These are phyloP conservation scores for Vanessa tameamea DNA, from an alignment of 1,140 invertebrate genomes.

Conservation along the genomic window DNA sequence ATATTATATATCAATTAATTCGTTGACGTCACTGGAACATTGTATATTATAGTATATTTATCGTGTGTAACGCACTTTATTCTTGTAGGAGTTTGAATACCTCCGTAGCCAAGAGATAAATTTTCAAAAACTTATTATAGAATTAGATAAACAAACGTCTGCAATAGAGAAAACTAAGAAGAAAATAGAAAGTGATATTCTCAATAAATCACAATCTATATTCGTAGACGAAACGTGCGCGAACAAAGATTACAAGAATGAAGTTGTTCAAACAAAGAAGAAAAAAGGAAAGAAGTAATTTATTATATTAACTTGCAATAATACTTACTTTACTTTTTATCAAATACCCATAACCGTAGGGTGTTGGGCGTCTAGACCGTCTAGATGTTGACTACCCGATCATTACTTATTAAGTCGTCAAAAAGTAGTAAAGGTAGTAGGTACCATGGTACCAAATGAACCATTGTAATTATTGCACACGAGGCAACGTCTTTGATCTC, in stretches of 20 bases:
- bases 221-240: constrained; percentile 54
- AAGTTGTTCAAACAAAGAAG: constrained; percentile 31
- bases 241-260: constrained; percentile 41
- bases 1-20: no score
- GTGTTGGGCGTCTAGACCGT: no score
- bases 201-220: constrained; percentile 56
- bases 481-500: no score
- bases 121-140: constrained; percentile 57
- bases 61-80: neutral
- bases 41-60: no score
- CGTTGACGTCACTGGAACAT: no score
- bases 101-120: constrained; percentile 60
- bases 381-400: no score
- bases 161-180: constrained; percentile 55
- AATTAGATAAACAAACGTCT: constrained; percentile 52
- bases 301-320: neutral
- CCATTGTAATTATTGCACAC: no score
- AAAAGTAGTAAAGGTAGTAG: no score
- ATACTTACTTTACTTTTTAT: neutral
- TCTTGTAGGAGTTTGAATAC: constrained; percentile 59
- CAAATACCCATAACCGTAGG: no score
- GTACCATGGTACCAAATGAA: no score
- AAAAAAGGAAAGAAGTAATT: constrained; percentile 52
- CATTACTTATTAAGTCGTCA: no score
- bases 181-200: constrained; percentile 53